phyloP scores from a whole-genome alignment of 2,797 vertebrate species.

The Scarus forsteni region DNA sequence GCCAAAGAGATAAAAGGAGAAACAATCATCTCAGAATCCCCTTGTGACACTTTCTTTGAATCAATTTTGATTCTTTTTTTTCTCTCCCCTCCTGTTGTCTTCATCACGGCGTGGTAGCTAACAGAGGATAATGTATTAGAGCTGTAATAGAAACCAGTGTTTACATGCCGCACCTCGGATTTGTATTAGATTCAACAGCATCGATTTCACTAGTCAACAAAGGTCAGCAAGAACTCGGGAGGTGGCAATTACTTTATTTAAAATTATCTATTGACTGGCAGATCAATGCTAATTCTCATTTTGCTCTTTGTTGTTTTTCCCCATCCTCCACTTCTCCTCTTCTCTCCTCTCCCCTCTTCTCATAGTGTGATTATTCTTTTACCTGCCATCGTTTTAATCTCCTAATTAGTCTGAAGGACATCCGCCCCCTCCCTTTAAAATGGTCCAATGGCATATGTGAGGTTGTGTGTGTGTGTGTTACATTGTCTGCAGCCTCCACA shows the following conservation, averaged over 20 bases:
- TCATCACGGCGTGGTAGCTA: slow-evolving; percentile 84
- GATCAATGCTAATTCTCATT: slow-evolving; percentile 99
- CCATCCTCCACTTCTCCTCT: slow-evolving; percentile 59
- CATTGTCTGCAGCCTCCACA: slow-evolving; percentile 67
- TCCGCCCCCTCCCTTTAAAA: slow-evolving; percentile 78
- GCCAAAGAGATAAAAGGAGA: slow-evolving; percentile 9
- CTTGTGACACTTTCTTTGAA: slow-evolving; percentile 69
- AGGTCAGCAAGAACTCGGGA: slow-evolving; percentile 97
- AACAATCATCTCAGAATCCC: slow-evolving; percentile 62
- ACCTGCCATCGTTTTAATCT: slow-evolving; percentile 95
- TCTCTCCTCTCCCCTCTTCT: slow-evolving; percentile 63
- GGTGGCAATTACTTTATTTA: slow-evolving; percentile 98
- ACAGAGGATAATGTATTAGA: slow-evolving; percentile 89
- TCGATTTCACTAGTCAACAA: slow-evolving; percentile 98
- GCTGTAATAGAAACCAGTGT: slow-evolving; percentile 96
- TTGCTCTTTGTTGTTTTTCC: slow-evolving; percentile 83
- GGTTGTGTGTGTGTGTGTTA: slow-evolving; percentile 33
- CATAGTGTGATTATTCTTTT: slow-evolving; percentile 85
- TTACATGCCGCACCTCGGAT: slow-evolving; percentile 93
- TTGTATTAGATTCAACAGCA: slow-evolving; percentile 98
- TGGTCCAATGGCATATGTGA: slow-evolving; percentile 61
- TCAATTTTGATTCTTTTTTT: slow-evolving; percentile 65
- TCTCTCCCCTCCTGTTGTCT: slow-evolving; percentile 63
- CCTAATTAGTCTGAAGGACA: slow-evolving; percentile 97
- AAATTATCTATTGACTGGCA: slow-evolving; percentile 96